Conservation (phyloP, 2,113 vertebrate species). For the Caranx melampygus region DNA sequence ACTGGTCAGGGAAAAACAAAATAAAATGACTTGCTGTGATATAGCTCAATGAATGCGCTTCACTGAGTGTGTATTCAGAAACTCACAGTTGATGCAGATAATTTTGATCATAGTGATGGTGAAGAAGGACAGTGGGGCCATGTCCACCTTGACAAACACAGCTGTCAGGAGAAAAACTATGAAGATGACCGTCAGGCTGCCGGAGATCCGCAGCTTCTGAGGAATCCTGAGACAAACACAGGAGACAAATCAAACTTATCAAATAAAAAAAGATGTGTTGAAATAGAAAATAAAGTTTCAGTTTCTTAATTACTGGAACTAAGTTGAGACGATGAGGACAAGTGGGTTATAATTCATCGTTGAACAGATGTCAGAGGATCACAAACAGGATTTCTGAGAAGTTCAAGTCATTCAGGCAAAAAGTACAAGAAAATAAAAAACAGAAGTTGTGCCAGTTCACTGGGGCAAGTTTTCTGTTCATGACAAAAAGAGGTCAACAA, state of each 20-base stretch:
- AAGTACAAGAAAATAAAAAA: background rate
- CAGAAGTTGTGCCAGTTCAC: background rate
- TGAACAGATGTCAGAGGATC: too few relatives aligned
- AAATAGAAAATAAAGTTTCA: background rate
- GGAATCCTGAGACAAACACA: slow-evolving; percentile 85
- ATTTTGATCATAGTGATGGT: slow-evolving; percentile 94
- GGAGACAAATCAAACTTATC: background rate
- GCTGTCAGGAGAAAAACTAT: slow-evolving; percentile 92
- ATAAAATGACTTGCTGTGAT: background rate
- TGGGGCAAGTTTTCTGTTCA: background rate
- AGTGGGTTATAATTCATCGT: background rate
- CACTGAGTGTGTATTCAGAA: background rate
- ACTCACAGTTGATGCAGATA: slow-evolving; percentile 95
- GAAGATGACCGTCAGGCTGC: slow-evolving; percentile 90
- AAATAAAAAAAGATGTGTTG: background rate
- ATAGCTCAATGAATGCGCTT: too few relatives aligned
- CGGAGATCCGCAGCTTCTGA: slow-evolving; percentile 89
- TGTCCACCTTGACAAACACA: slow-evolving; percentile 87
- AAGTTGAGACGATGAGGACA: background rate
- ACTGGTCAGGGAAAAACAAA: too few relatives aligned
- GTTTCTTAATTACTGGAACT: background rate
- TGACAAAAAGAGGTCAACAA: background rate
- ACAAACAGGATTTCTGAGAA: background rate
- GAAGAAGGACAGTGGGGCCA: slow-evolving; percentile 89
- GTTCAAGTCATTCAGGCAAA: background rate